Conservation (phyloP, 2,888 invertebrate species). For the Choreutis nemorana region DNA sequence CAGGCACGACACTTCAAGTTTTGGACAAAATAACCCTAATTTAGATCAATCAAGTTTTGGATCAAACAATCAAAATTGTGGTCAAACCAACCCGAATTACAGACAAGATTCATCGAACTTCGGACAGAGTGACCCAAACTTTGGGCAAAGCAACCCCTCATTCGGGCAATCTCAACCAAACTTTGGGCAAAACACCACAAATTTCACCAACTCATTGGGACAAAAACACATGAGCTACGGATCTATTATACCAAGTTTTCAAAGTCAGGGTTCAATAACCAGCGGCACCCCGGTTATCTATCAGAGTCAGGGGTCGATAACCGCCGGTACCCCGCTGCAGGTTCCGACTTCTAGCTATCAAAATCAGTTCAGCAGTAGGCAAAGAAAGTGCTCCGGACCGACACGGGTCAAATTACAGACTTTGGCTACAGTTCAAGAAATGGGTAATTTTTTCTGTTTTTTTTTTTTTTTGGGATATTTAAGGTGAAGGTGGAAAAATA, state of each 20-base stretch:
- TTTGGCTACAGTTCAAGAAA: slow-evolving; percentile 77
- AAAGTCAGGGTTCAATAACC: slow-evolving; percentile 11
- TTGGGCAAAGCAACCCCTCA: neutral
- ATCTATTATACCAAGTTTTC: neutral
- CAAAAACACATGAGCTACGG: too few species aligned
- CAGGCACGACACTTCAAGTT: too few species aligned
- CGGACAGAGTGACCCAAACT: slow-evolving; percentile 1
- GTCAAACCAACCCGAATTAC: too few species aligned
- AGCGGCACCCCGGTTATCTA: slow-evolving; percentile 11
- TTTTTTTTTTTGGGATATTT: slow-evolving; percentile 14
- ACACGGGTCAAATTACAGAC: slow-evolving; percentile 53
- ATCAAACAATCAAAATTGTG: too few species aligned
- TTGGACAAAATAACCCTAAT: too few species aligned
- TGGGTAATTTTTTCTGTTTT: slow-evolving; percentile 66
- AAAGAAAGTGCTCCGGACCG: slow-evolving; percentile 68
- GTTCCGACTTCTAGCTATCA: slow-evolving; percentile 15
- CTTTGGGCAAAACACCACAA: neutral
- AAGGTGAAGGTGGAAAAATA: too few species aligned
- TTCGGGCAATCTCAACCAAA: neutral
- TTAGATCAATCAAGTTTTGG: too few species aligned
- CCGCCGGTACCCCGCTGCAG: slow-evolving; percentile 26
- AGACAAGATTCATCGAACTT: too few species aligned
- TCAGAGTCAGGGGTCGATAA: slow-evolving; percentile 20
- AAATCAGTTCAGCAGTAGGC: slow-evolving; percentile 29
- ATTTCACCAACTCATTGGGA: neutral